Evolutionary conservation across 2,888 invertebrate species (phyloP).

Genomic region (Callimorpha dominula): DNA sequence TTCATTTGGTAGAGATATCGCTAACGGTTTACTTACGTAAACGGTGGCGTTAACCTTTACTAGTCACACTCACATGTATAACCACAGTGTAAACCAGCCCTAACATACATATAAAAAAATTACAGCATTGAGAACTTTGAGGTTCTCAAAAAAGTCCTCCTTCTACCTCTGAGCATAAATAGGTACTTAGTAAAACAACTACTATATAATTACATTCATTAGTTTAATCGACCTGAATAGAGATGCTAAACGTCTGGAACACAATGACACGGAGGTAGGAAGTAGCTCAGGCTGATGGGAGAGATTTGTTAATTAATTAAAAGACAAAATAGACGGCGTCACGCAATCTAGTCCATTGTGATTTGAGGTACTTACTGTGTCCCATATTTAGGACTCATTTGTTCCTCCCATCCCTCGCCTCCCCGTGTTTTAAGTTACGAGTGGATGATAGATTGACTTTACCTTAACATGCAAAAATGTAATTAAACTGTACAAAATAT

Average conservation of each 20-base stretch:
- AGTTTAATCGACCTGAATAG: constrained; percentile 52
- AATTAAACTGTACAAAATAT: constrained; percentile 27
- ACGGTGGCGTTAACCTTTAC: too few species aligned
- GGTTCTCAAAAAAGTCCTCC: not conserved
- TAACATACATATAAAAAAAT: not conserved
- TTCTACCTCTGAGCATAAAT: constrained; percentile 2
- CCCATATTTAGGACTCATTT: constrained; percentile 63
- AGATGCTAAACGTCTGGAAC: constrained; percentile 40
- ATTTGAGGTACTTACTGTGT: constrained; percentile 62
- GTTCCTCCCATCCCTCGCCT: constrained; percentile 23
- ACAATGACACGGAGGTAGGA: constrained; percentile 60
- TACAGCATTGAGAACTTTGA: not conserved
- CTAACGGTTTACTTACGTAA: too few species aligned
- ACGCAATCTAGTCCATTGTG: constrained; percentile 68
- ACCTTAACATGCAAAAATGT: constrained; percentile 40
- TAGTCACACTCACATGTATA: too few species aligned
- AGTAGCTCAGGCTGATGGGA: constrained; percentile 75
- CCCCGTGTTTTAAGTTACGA: constrained; percentile 28
- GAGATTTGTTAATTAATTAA: constrained; percentile 81
- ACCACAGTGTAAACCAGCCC: too few species aligned
- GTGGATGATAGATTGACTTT: constrained; percentile 26
- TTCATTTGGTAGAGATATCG: too few species aligned
- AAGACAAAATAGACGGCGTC: constrained; percentile 70
- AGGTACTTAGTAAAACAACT: constrained; percentile 5
- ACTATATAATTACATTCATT: constrained; percentile 37